Conservation (phyloP, 2,113 vertebrate genomes). For the Sarotherodon lohbergeri region DNA sequence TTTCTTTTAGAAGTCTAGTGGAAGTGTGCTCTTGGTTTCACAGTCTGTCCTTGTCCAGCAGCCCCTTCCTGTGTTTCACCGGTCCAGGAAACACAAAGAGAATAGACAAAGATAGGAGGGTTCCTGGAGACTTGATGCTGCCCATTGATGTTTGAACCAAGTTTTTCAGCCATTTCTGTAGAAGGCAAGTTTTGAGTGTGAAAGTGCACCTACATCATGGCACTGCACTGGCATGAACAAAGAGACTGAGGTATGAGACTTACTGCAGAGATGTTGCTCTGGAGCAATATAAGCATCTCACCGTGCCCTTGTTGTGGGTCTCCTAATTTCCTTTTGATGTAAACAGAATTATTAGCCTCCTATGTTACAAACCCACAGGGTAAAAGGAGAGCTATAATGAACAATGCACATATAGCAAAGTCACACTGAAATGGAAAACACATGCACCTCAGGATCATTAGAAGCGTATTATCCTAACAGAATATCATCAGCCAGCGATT, state of each 20-base stretch:
- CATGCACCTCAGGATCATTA: not conserved
- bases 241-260: conserved; percentile 38
- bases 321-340: conserved; percentile 15
- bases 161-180: conserved; percentile 27
- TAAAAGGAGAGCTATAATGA: not conserved
- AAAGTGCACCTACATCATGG: conserved; percentile 21
- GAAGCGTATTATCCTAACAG: not conserved
- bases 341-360: not conserved
- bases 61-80: not conserved
- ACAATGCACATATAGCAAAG: not conserved
- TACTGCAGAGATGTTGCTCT: not conserved
- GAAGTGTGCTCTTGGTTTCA: not conserved
- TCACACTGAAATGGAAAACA: conserved; percentile 5
- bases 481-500: not conserved
- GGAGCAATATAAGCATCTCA: not conserved
- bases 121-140: conserved; percentile 15
- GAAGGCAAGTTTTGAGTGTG: conserved; percentile 18
- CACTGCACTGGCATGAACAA: conserved; percentile 30
- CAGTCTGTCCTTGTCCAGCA: not conserved
- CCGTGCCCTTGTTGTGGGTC: not conserved
- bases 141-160: conserved; percentile 31
- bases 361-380: not conserved
- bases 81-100: conserved; percentile 43
- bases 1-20: not conserved
- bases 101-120: conserved; percentile 30